Conservation (phyloP, 1,140 invertebrate genomes). For the Orius laevigatus region DNA sequence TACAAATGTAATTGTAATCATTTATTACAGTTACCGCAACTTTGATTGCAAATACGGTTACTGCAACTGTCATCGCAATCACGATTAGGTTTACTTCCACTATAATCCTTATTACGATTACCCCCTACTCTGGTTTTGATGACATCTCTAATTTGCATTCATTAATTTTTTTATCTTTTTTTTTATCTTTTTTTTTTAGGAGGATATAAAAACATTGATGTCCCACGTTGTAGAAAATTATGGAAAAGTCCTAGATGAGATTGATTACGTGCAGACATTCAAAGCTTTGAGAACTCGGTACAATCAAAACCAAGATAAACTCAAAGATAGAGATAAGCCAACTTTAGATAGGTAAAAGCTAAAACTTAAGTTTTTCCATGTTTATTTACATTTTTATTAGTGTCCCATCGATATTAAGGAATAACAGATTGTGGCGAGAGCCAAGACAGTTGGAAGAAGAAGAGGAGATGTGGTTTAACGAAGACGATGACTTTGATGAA, state of each 20-base stretch:
- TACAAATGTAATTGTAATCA: too few species aligned
- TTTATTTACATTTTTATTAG: slow-evolving; percentile 21
- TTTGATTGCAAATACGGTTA: too few species aligned
- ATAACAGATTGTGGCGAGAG: slow-evolving; percentile 71
- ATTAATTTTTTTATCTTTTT: too few species aligned
- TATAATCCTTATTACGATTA: too few species aligned
- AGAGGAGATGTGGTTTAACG: slow-evolving; percentile 98
- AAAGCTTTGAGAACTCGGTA: slow-evolving; percentile 79
- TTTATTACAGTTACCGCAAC: too few species aligned
- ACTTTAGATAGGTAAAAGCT: slow-evolving; percentile 35
- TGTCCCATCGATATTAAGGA: slow-evolving; percentile 62
- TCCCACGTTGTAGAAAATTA: slow-evolving; percentile 90
- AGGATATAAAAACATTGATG: slow-evolving; percentile 91
- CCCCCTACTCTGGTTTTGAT: too few species aligned
- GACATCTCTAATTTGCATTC: too few species aligned
- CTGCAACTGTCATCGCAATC: too few species aligned
- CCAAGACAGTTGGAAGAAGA: slow-evolving; percentile 87
- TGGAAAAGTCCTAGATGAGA: slow-evolving; percentile 78
- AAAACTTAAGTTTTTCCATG: background rate
- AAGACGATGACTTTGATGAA: slow-evolving; percentile 84
- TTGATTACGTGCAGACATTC: slow-evolving; percentile 96
- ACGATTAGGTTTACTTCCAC: too few species aligned
- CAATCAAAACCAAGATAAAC: slow-evolving; percentile 84
- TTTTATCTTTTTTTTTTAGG: slow-evolving; percentile 31
- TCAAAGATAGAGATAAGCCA: slow-evolving; percentile 67